Conservation (phyloP, 2,113 vertebrate genomes). For the Nothocercus julius region DNA sequence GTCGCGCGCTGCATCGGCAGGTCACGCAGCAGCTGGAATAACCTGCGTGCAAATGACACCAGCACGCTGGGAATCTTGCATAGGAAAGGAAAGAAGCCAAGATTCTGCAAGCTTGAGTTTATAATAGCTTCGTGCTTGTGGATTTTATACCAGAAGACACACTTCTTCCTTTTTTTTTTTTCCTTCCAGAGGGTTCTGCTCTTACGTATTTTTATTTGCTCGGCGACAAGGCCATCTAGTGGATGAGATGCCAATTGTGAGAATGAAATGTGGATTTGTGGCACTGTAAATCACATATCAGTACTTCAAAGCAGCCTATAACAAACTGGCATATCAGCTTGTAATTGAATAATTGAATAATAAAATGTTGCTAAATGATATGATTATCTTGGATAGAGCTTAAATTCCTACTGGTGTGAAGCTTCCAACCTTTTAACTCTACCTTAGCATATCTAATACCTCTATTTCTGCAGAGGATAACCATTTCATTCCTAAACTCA, state of each 20-base stretch:
- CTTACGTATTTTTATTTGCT: neutral
- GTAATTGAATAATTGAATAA: neutral
- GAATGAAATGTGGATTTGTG: neutral
- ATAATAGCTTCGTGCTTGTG: neutral
- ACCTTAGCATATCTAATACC: neutral
- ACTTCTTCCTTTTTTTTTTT: neutral
- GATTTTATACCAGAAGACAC: neutral
- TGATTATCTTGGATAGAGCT: neutral
- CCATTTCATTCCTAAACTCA: neutral
- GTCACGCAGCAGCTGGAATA: neutral
- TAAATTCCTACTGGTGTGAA: neutral
- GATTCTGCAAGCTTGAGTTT: neutral
- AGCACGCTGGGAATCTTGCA: neutral
- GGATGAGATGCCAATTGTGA: neutral
- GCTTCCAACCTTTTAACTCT: neutral
- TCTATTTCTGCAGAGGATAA: neutral
- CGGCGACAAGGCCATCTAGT: constrained; percentile 40
- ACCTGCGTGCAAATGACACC: neutral
- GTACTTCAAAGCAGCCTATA: neutral
- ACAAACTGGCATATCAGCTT: neutral
- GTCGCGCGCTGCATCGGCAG: neutral
- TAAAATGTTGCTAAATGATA: neutral
- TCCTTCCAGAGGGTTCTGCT: neutral
- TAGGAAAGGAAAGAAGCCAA: neutral
- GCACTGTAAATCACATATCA: fast-evolving